These are phyloP conservation scores for Macrobrachium rosenbergii DNA, from an alignment of 1,140 invertebrate genomes.

Conservation along the genomic window DNA sequence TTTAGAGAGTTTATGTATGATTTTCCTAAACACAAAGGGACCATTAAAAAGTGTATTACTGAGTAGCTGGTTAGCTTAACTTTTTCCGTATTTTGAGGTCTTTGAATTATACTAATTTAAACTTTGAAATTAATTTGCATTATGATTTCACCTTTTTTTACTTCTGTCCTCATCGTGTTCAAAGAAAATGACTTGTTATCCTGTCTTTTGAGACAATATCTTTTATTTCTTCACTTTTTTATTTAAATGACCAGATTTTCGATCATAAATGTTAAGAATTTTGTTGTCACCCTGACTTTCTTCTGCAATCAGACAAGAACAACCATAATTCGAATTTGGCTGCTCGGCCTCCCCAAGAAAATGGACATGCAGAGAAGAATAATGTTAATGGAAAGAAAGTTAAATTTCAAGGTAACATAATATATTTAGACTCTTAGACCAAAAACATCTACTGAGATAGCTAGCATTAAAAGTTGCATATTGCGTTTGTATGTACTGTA, in stretches of 20 bases:
- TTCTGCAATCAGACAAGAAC: slow-evolving; percentile 47
- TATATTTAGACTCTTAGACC: slow-evolving; percentile 24
- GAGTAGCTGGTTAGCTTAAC: no score
- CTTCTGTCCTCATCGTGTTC: no score
- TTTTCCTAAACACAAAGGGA: no score
- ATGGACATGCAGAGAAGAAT: slow-evolving; percentile 54
- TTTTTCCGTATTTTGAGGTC: no score
- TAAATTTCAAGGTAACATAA: slow-evolving; percentile 54
- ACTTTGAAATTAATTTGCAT: no score
- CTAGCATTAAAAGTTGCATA: slow-evolving; percentile 5
- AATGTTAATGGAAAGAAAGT: slow-evolving; percentile 52
- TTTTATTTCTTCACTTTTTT: no score
- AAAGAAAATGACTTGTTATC: no score
- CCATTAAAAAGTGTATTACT: no score
- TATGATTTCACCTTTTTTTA: no score
- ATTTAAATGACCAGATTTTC: background rate
- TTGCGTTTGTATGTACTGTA: background rate
- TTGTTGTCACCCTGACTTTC: background rate
- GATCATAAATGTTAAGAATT: background rate
- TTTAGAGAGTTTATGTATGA: no score
- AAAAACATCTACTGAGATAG: background rate
- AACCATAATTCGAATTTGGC: slow-evolving; percentile 29
- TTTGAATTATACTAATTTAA: no score
- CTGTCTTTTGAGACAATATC: no score
- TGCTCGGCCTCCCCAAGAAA: slow-evolving; percentile 35